Percentiles rank a stretch among this genome's conserved stretches.
Evolutionary conservation across 2,888 invertebrate genomes (phyloP).

Genomic region (Nemotelus nigrinus): DNA sequence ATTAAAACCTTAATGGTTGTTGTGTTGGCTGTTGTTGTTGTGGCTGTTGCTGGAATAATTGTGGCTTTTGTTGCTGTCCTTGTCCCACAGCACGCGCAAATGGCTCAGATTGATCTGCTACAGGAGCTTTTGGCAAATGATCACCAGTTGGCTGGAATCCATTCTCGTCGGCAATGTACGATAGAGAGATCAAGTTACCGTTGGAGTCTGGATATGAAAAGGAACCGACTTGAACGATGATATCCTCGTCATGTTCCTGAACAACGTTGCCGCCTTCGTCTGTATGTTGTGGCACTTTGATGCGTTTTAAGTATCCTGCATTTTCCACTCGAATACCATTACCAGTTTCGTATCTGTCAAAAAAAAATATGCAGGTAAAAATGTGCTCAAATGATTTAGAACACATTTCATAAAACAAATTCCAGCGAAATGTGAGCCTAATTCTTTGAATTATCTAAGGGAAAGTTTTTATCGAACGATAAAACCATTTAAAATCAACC

Average conservation of each 20-base stretch:
- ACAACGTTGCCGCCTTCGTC: constrained; percentile 64
- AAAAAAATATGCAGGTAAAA: not conserved
- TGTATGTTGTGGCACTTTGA: constrained; percentile 65
- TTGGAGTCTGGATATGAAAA: constrained; percentile 78
- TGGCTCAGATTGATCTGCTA: constrained; percentile 51
- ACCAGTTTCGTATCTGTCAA: constrained; percentile 77
- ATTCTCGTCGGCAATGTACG: constrained; percentile 77
- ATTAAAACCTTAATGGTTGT: too few relatives aligned
- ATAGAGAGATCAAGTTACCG: constrained; percentile 72
- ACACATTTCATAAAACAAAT: not conserved
- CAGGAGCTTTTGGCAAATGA: constrained; percentile 70
- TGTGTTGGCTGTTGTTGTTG: too few relatives aligned
- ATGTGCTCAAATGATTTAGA: not conserved
- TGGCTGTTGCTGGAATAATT: not conserved
- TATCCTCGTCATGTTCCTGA: constrained; percentile 69
- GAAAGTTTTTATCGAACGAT: not conserved
- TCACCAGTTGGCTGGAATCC: constrained; percentile 75
- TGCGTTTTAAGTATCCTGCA: constrained; percentile 74
- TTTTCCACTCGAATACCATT: constrained; percentile 82
- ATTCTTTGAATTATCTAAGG: not conserved
- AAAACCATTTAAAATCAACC: not conserved
- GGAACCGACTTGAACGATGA: constrained; percentile 73
- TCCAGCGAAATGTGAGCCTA: too few relatives aligned
- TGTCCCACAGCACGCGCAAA: constrained; percentile 12
- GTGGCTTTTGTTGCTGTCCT: not conserved